Percentiles rank a stretch among this genome's conserved stretches.
phyloP scores from a whole-genome alignment of 2,888 invertebrate genomes.

The Lobophora halterata region DNA sequence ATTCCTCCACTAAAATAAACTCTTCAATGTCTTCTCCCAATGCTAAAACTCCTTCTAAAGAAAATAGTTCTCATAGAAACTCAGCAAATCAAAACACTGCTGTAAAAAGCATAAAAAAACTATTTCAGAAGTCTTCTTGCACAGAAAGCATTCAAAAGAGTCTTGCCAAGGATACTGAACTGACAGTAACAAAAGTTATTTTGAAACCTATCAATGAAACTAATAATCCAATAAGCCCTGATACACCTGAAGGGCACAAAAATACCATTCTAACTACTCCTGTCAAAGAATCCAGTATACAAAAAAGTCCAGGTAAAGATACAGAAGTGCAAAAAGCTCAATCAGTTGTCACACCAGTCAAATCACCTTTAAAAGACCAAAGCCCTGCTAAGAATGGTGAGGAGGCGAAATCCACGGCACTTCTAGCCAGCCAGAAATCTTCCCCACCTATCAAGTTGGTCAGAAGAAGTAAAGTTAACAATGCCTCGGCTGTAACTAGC shows the following conservation, averaged over 20 bases:
- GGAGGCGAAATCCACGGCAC: constrained; percentile 4
- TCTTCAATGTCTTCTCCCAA: constrained; percentile 10
- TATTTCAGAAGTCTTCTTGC: no score
- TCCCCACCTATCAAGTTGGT: constrained; percentile 16
- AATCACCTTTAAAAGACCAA: constrained; percentile 19
- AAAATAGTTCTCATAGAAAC: constrained; percentile 16
- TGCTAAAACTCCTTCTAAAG: constrained; percentile 10
- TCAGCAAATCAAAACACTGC: constrained; percentile 1
- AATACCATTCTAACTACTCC: constrained; percentile 17
- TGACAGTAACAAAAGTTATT: no score
- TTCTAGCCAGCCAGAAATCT: constrained; percentile 5
- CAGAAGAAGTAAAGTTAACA: no score
- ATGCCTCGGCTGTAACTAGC: no score
- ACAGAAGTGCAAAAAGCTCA: constrained; percentile 8
- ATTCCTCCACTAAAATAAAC: constrained; percentile 36
- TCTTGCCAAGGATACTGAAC: no score
- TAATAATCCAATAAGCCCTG: no score
- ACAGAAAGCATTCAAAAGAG: no score
- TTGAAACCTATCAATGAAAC: no score
- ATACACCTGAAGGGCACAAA: no score
- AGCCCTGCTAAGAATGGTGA: neutral
- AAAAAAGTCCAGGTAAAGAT: constrained; percentile 18
- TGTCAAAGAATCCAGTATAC: constrained; percentile 22
- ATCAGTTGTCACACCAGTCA: constrained; percentile 2
- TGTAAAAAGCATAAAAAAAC: constrained; percentile 6